A percentile compares a stretch with the other conserved stretches of the same genome.
These are phyloP conservation scores for Pangasius larnaudii DNA, from an alignment of 2,797 vertebrate species.

Conservation along the genomic window DNA sequence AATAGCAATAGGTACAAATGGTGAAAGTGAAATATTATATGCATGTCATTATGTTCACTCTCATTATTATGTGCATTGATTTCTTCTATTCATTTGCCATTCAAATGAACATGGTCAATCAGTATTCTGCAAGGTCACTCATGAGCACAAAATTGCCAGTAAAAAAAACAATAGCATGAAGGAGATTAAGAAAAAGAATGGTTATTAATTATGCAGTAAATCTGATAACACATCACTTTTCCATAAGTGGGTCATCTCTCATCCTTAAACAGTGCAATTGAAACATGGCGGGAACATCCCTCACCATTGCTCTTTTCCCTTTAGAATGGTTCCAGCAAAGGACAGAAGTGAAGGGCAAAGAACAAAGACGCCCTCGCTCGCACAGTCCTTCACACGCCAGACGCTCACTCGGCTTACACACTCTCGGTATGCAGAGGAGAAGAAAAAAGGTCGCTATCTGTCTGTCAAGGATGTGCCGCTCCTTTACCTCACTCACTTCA, in stretches of 20 bases:
- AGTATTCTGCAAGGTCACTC: slow-evolving; percentile 33
- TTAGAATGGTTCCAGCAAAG: slow-evolving; percentile 46
- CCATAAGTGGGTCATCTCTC: slow-evolving; percentile 44
- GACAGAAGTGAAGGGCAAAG: slow-evolving; percentile 57
- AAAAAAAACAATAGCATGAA: slow-evolving; percentile 31
- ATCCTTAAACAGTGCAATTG: slow-evolving; percentile 40
- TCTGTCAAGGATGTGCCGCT: slow-evolving; percentile 48
- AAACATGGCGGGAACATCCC: slow-evolving; percentile 39
- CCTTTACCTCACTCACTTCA: not conserved
- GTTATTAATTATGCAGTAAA: slow-evolving; percentile 47
- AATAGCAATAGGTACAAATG: slow-evolving; percentile 23
- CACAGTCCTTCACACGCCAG: slow-evolving; percentile 42
- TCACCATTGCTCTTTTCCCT: slow-evolving; percentile 38
- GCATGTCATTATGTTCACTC: slow-evolving; percentile 29
- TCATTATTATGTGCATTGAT: slow-evolving; percentile 48
- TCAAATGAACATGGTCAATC: slow-evolving; percentile 30
- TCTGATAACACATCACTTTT: slow-evolving; percentile 50
- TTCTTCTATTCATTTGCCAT: slow-evolving; percentile 39
- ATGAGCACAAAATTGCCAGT: slow-evolving; percentile 19
- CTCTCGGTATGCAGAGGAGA: slow-evolving; percentile 32
- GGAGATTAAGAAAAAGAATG: slow-evolving; percentile 35
- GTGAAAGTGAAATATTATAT: slow-evolving; percentile 26
- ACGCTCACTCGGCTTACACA: slow-evolving; percentile 35
- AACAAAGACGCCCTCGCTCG: slow-evolving; percentile 46
- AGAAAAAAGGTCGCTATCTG: slow-evolving; percentile 46